phyloP scores from a whole-genome alignment of 2,888 invertebrate genomes.

The Hoplodrina ambigua region DNA sequence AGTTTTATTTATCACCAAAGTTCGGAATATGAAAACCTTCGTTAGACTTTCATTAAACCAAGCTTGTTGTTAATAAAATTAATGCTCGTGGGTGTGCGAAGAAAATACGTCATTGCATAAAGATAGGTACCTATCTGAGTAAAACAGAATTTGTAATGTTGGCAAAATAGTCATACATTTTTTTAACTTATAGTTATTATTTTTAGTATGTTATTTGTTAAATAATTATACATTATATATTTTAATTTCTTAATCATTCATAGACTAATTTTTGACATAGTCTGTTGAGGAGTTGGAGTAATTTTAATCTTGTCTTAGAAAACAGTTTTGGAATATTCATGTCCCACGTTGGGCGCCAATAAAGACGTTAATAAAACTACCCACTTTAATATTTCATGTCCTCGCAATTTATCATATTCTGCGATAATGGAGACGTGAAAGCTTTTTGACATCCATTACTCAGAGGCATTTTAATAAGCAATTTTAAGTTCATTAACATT shows the following conservation, averaged over 20 bases:
- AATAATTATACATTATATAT: no score
- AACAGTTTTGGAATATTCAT: slow-evolving; percentile 17
- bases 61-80: slow-evolving; percentile 44
- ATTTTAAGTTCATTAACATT: slow-evolving; percentile 7
- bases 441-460: slow-evolving; percentile 32
- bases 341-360: slow-evolving; percentile 41
- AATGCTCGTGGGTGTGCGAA: slow-evolving; percentile 24
- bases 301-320: slow-evolving; percentile 5
- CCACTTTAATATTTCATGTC: slow-evolving; percentile 31
- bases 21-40: slow-evolving; percentile 48
- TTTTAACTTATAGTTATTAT: no score
- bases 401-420: slow-evolving; percentile 30
- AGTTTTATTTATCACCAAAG: slow-evolving; percentile 49
- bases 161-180: background rate
- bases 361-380: slow-evolving; percentile 30
- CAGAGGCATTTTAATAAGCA: background rate
- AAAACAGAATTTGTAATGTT: slow-evolving; percentile 5
- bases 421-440: slow-evolving; percentile 18
- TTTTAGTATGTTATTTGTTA: no score
- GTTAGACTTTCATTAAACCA: slow-evolving; percentile 52
- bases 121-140: slow-evolving; percentile 9
- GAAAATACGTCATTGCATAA: slow-evolving; percentile 33
- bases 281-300: background rate
- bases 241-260: background rate
- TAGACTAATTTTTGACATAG: background rate